These are phyloP conservation scores for Falco concolor DNA, from an alignment of 2,797 vertebrate genomes.

Conservation along the genomic window DNA sequence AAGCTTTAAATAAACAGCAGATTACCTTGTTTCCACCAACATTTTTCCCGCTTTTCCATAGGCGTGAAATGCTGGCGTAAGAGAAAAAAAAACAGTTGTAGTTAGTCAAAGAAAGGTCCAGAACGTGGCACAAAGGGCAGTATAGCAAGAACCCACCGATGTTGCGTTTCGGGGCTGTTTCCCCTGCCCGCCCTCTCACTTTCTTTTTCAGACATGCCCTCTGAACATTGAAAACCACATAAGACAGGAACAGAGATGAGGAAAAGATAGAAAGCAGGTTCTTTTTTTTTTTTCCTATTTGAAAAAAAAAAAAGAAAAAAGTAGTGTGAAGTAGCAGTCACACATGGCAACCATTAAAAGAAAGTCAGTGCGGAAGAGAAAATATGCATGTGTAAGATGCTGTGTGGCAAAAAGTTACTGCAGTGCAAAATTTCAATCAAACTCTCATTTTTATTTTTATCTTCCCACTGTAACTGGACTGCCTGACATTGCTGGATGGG, in stretches of 20 bases:
- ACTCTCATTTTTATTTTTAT: constrained; percentile 65
- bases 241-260: constrained; percentile 22
- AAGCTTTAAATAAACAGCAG: neutral
- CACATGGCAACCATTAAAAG: constrained; percentile 71
- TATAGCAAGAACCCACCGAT: neutral
- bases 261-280: constrained; percentile 25
- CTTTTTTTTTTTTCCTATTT: neutral
- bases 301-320: neutral
- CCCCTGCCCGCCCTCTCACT: neutral
- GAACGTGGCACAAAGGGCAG: neutral
- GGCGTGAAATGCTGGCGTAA: constrained; percentile 86
- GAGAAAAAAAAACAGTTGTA: neutral
- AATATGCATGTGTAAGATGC: constrained; percentile 20
- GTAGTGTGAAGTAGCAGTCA: constrained; percentile 50
- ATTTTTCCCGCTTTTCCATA: constrained; percentile 94
- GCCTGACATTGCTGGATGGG: constrained; percentile 48
- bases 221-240: constrained; percentile 19
- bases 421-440: constrained; percentile 55
- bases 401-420: constrained; percentile 57
- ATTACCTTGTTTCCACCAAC: constrained; percentile 91
- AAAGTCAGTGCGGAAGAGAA: constrained; percentile 32
- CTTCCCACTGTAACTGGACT: constrained; percentile 42
- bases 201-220: neutral
- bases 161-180: neutral
- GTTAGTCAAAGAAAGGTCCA: constrained; percentile 1